A percentile compares a stretch with the other conserved stretches of the same genome.
These are phyloP conservation scores for Julus scanicus DNA, from an alignment of 2,888 invertebrate genomes.

Conservation along the genomic window DNA sequence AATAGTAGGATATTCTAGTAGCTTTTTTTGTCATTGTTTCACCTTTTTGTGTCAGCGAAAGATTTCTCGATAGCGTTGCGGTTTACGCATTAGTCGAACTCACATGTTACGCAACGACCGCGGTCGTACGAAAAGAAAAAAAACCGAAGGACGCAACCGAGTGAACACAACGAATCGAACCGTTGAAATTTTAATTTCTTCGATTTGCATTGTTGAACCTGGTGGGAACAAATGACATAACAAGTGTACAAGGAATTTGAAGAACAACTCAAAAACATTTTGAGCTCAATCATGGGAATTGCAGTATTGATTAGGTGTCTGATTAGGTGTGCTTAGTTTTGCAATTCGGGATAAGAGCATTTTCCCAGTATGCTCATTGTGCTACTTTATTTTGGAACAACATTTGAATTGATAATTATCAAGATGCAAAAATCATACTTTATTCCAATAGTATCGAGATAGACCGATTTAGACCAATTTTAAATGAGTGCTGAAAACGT, in stretches of 20 bases:
- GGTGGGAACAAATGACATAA: neutral
- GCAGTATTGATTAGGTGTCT: neutral
- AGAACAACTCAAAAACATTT: neutral
- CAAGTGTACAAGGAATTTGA: neutral
- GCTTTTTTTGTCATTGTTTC: neutral
- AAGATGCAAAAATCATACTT: neutral
- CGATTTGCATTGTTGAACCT: neutral
- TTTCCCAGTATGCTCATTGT: neutral
- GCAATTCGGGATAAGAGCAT: neutral
- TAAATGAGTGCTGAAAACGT: neutral
- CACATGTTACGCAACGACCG: neutral
- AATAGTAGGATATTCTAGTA: slow-evolving; percentile 34
- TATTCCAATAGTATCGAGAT: neutral
- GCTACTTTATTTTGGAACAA: neutral
- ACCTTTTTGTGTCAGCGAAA: neutral
- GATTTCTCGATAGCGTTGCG: neutral
- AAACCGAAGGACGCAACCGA: neutral
- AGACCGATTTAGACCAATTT: neutral
- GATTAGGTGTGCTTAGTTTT: neutral
- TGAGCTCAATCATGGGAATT: neutral
- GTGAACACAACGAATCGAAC: neutral
- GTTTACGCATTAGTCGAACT: neutral
- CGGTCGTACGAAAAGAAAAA: neutral
- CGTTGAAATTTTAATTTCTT: too few relatives aligned
- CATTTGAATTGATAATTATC: neutral